These are phyloP conservation scores for Dicranocentrus wangi DNA, from an alignment of 2,888 invertebrate genomes.

Conservation along the genomic window DNA sequence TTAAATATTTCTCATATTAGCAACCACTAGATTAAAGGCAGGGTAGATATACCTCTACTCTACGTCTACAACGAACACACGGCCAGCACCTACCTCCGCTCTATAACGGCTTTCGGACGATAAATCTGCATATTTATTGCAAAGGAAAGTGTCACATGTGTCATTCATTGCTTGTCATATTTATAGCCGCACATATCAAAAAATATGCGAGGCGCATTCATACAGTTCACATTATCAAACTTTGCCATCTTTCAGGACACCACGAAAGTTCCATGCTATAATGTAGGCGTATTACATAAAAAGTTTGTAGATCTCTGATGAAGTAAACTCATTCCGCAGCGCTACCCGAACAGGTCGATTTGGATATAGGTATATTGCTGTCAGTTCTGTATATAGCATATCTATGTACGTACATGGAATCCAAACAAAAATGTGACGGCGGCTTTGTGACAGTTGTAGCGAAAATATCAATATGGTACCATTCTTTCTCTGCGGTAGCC, in stretches of 20 bases:
- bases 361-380: conserved; percentile 57
- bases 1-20: conserved; percentile 70
- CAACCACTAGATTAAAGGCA: conserved; percentile 59
- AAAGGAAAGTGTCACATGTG: conserved; percentile 48
- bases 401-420: conserved; percentile 59
- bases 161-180: conserved; percentile 38
- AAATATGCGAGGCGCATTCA: neutral
- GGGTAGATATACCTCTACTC: too few species aligned
- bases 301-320: neutral
- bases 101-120: conserved; percentile 45
- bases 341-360: conserved; percentile 67
- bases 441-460: conserved; percentile 70
- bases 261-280: too few species aligned
- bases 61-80: conserved; percentile 61
- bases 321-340: neutral
- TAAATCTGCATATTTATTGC: conserved; percentile 58
- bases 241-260: too few species aligned
- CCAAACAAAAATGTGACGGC: conserved; percentile 69
- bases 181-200: neutral
- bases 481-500: conserved; percentile 57
- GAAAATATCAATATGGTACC: conserved; percentile 71
- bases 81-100: conserved; percentile 41
- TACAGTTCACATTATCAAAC: too few species aligned
- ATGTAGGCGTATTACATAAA: neutral
- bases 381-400: conserved; percentile 65